These are phyloP conservation scores for Ceratosolen fusciceps DNA, from an alignment of 1,140 invertebrate genomes.

Conservation along the genomic window DNA sequence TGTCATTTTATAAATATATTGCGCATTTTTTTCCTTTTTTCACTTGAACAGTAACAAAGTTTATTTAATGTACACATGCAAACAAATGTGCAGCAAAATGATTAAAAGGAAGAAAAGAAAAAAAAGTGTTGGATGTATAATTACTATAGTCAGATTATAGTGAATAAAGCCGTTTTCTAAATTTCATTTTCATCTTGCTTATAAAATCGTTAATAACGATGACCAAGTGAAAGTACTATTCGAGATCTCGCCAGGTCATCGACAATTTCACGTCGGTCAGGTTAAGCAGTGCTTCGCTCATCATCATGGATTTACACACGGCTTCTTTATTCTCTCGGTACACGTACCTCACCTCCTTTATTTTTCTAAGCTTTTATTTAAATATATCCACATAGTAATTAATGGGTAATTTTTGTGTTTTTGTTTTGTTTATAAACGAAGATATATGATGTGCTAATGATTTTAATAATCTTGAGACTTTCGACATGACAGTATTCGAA, in stretches of 20 bases:
- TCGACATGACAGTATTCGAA: constrained; percentile 30
- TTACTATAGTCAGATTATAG: constrained; percentile 48
- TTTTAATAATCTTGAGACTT: constrained; percentile 21
- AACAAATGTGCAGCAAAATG: constrained; percentile 54
- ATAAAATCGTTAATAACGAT: constrained; percentile 16
- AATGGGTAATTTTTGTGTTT: constrained; percentile 13
- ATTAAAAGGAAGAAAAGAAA: constrained; percentile 53
- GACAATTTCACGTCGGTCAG: not conserved
- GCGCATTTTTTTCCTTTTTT: constrained; percentile 37
- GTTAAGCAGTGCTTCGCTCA: not conserved
- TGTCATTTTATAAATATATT: constrained; percentile 41
- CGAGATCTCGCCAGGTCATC: not conserved
- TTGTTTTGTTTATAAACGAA: no score
- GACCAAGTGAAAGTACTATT: not conserved
- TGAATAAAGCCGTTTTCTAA: constrained; percentile 50
- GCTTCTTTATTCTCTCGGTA: constrained; percentile 4
- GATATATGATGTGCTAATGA: not conserved
- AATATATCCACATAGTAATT: constrained; percentile 30
- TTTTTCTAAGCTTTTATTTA: constrained; percentile 2
- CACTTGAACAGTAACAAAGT: constrained; percentile 43
- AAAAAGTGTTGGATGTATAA: constrained; percentile 28
- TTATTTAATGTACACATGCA: constrained; percentile 60
- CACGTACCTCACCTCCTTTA: not conserved
- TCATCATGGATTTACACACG: constrained; percentile 19
- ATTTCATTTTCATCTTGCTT: constrained; percentile 39